These are phyloP conservation scores for Poecilia wingei DNA, from an alignment of 2,797 vertebrate species.

Conservation along the genomic window DNA sequence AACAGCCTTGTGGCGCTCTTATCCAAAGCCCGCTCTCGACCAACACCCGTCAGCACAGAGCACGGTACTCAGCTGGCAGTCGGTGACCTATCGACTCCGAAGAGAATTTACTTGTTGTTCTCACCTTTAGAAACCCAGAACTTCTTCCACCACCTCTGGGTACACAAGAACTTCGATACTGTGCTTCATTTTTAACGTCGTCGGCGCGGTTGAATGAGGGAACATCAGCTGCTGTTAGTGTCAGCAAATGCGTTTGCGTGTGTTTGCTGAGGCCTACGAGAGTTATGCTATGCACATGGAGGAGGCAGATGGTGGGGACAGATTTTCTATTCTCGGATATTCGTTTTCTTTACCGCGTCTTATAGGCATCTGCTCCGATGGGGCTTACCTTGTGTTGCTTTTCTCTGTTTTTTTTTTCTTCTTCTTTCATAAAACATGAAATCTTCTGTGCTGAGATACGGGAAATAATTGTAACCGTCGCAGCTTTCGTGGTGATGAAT, in stretches of 20 bases:
- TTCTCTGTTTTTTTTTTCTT: constrained; percentile 13
- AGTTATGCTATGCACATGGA: constrained; percentile 54
- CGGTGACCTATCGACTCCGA: constrained; percentile 23
- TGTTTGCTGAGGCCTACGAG: constrained; percentile 60
- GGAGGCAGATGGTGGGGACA: constrained; percentile 77
- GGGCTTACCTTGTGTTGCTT: constrained; percentile 28
- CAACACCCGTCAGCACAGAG: constrained; percentile 20
- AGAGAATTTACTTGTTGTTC: constrained; percentile 30
- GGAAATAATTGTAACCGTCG: constrained; percentile 21
- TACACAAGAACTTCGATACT: constrained; percentile 24
- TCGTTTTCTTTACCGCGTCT: constrained; percentile 49
- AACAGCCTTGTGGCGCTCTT: constrained; percentile 8
- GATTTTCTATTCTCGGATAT: constrained; percentile 66
- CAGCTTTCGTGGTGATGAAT: constrained; percentile 10
- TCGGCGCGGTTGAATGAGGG: constrained; percentile 1
- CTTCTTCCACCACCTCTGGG: constrained; percentile 31
- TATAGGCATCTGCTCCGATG: constrained; percentile 38
- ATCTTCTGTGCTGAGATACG: constrained; percentile 1
- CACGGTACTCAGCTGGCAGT: constrained; percentile 34
- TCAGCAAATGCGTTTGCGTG: constrained; percentile 49
- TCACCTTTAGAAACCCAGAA: constrained; percentile 40
- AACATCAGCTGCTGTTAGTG: constrained; percentile 23
- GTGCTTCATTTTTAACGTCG: constrained; percentile 17
- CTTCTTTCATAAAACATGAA: constrained; percentile 3
- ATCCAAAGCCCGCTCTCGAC: constrained; percentile 11